These are phyloP conservation scores for Cremastinae sp. DNA, from an alignment of 2,888 invertebrate species.

Conservation along the genomic window DNA sequence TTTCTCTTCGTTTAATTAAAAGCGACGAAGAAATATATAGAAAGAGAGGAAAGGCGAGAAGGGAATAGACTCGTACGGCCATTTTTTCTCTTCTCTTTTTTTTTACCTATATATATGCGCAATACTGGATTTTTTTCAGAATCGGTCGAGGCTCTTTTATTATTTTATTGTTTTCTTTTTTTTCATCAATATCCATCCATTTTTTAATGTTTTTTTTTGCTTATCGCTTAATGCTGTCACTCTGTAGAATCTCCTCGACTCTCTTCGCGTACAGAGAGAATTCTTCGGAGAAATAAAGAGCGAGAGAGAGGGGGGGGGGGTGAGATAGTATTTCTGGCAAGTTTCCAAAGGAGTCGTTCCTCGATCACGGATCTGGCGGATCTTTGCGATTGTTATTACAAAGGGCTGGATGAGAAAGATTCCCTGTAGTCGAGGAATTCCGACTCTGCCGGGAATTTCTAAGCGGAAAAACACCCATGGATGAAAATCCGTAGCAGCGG, in stretches of 20 bases:
- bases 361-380: conserved; percentile 15
- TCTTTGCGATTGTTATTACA: conserved; percentile 51
- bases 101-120: no score
- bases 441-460: conserved; percentile 46
- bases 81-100: conserved; percentile 33
- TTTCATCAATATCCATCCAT: no score
- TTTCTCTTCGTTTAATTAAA: conserved; percentile 39
- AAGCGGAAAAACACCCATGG: conserved; percentile 48
- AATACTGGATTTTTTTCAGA: no score
- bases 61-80: neutral
- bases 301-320: no score
- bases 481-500: no score
- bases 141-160: no score
- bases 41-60: conserved; percentile 5
- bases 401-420: conserved; percentile 46
- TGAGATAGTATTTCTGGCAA: conserved; percentile 51
- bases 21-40: conserved; percentile 26
- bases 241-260: no score
- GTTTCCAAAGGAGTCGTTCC: conserved; percentile 47
- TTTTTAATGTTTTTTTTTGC: no score
- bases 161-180: no score
- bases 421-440: conserved; percentile 49
- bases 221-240: no score
- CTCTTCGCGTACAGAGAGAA: no score
- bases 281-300: no score